Evolutionary conservation across 2,797 vertebrate species (phyloP).

Genomic region (Malacoctenus gilli): DNA sequence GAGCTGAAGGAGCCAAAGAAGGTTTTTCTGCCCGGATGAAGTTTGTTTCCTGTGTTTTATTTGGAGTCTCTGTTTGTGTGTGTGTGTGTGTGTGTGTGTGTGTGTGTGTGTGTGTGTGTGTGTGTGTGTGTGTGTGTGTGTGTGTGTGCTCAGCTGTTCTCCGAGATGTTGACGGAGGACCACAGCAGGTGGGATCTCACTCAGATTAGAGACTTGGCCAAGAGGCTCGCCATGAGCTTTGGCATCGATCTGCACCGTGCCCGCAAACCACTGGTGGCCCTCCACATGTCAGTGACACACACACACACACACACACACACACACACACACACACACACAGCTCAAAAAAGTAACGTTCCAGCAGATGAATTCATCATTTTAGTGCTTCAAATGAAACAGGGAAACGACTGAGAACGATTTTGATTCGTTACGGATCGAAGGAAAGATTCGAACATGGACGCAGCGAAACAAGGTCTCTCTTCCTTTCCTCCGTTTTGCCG

Average conservation of each 20-base stretch:
- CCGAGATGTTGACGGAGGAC: constrained; percentile 76
- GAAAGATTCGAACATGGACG: too few species aligned
- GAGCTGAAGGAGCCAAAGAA: too few species aligned
- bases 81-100: constrained; percentile 40
- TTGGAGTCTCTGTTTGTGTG: constrained; percentile 15
- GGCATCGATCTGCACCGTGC: constrained; percentile 83
- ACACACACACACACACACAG: too few species aligned
- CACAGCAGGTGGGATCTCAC: constrained; percentile 65
- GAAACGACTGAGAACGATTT: too few species aligned
- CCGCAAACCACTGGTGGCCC: constrained; percentile 80
- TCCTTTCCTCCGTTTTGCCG: constrained; percentile 7
- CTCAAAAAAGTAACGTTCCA: too few species aligned
- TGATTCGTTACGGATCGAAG: too few species aligned
- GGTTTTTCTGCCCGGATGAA: too few species aligned
- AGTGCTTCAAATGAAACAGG: too few species aligned
- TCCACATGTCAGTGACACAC: constrained; percentile 85
- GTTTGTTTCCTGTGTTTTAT: neutral
- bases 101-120: constrained; percentile 40
- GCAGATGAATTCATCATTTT: too few species aligned
- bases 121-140: constrained; percentile 40
- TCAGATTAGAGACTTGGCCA: constrained; percentile 87
- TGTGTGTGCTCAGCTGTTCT: constrained; percentile 75
- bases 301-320: constrained; percentile 7
- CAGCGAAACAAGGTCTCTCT: neutral
- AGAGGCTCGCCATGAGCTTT: constrained; percentile 86